Percentiles rank a stretch among this genome's conserved stretches.
Conservation (phyloP, 2,797 vertebrate species). For the Hylomyscus alleni region DNA sequence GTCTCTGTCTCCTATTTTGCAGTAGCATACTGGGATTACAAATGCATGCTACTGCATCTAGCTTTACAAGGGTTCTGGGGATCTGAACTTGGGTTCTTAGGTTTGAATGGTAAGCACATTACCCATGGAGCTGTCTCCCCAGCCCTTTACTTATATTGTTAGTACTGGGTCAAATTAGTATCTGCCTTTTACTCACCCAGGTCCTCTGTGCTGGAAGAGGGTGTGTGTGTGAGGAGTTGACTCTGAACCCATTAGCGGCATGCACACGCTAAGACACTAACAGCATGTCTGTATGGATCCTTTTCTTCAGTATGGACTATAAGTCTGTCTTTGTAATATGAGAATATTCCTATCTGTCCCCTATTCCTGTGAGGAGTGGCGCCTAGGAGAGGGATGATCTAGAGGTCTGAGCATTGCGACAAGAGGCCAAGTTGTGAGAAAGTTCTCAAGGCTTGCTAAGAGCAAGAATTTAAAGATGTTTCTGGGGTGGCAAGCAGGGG, state of each 20-base stretch:
- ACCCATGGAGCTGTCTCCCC: not conserved
- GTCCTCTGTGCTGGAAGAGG: not conserved
- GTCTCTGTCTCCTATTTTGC: not conserved
- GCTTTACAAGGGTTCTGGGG: not conserved
- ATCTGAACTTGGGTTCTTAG: not conserved
- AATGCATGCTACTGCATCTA: not conserved
- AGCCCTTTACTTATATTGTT: not conserved
- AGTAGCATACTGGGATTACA: not conserved
- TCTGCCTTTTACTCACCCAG: not conserved
- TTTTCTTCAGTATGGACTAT: not conserved
- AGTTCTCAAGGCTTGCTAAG: not conserved
- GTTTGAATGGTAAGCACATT: not conserved
- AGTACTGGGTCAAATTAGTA: not conserved
- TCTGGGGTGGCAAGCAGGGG: too few relatives aligned
- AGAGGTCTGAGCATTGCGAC: not conserved
- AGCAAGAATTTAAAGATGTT: not conserved
- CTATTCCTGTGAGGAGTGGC: not conserved
- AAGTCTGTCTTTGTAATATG: not conserved
- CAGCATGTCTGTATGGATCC: not conserved
- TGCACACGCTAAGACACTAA: not conserved
- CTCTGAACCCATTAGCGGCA: too few relatives aligned
- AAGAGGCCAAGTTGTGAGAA: not conserved
- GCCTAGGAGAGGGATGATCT: not conserved
- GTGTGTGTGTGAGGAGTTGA: not conserved
- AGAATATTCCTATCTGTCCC: not conserved